Evolutionary conservation across 2,113 vertebrate species (phyloP).

Genomic region (Phalacrocorax brasilianus): DNA sequence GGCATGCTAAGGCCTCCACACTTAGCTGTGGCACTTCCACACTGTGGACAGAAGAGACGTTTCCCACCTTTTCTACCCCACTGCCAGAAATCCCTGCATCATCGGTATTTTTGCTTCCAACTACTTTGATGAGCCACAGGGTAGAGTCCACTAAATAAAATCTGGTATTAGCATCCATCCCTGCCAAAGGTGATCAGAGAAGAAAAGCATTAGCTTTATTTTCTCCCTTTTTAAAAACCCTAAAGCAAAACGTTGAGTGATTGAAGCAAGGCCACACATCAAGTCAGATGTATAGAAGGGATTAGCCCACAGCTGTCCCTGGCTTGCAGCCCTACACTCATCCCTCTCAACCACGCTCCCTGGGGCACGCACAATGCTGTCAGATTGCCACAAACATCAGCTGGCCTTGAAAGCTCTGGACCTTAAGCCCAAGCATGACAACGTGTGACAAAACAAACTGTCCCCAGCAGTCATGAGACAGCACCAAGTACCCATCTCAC

Average conservation of each 20-base stretch:
- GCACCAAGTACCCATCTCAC: neutral
- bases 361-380: neutral
- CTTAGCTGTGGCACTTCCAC: neutral
- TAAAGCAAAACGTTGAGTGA: neutral
- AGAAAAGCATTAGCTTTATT: neutral
- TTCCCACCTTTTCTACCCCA: neutral
- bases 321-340: neutral
- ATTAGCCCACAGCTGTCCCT: conserved; percentile 17
- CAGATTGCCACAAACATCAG: neutral
- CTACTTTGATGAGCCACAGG: neutral
- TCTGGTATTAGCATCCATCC: neutral
- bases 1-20: neutral
- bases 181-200: neutral
- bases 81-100: neutral
- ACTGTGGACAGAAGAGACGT: neutral
- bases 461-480: neutral
- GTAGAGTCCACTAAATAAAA: neutral
- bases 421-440: neutral
- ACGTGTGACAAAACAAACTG: neutral
- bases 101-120: neutral
- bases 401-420: neutral
- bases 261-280: neutral
- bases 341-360: neutral
- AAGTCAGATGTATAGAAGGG: neutral
- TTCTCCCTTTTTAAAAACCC: neutral